Percentiles rank a stretch among this genome's conserved stretches.
Evolutionary conservation across 2,888 invertebrate genomes (phyloP).

Genomic region (Adelphocoris suturalis): DNA sequence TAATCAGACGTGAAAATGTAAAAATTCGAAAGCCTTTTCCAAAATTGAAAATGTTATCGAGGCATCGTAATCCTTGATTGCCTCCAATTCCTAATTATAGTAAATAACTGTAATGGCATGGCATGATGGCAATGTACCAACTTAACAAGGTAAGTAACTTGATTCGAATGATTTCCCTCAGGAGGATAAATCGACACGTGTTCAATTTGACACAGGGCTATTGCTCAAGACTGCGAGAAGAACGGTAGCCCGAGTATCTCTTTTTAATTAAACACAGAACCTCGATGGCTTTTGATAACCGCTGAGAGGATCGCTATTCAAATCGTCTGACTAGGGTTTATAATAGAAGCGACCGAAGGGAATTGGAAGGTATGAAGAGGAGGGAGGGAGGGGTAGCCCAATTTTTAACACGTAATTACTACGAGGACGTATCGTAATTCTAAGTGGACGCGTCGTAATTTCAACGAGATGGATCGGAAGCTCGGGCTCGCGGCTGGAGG

Average conservation of each 20-base stretch:
- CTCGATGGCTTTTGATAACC: conserved; percentile 33
- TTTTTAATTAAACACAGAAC: conserved; percentile 23
- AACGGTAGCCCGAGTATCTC: background rate
- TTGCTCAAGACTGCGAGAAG: background rate
- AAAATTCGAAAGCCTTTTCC: no score
- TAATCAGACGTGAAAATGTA: no score
- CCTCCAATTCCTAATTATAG: no score
- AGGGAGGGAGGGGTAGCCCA: background rate
- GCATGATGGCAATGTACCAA: no score
- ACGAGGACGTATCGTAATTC: conserved; percentile 45
- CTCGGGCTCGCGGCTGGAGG: conserved; percentile 13
- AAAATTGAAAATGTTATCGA: no score
- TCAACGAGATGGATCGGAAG: conserved; percentile 54
- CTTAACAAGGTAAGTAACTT: no score
- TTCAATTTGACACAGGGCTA: background rate
- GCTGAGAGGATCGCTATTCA: conserved; percentile 15
- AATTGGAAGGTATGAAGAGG: background rate
- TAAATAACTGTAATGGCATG: no score
- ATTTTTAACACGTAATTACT: conserved; percentile 59
- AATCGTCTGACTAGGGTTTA: background rate
- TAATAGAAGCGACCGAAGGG: conserved; percentile 8
- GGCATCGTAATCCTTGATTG: no score
- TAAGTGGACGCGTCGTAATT: conserved; percentile 45
- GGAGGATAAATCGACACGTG: no score
- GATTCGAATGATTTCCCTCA: no score